These are phyloP conservation scores for Phalacrocorax pelagicus DNA, from an alignment of 2,113 vertebrate genomes.

Conservation along the genomic window DNA sequence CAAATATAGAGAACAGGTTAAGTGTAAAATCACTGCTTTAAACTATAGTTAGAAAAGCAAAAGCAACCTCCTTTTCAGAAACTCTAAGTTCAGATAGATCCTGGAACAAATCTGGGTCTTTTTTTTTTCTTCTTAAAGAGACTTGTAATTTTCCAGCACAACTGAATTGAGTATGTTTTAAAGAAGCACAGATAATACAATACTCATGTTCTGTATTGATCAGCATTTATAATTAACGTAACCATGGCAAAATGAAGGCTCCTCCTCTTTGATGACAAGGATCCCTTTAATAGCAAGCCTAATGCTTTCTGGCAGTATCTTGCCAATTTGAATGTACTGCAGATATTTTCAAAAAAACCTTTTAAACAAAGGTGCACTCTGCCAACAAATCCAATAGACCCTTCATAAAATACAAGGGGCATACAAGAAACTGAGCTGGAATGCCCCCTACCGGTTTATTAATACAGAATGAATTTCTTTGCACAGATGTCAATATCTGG, in stretches of 20 bases:
- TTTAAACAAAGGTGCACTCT: background rate
- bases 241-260: background rate
- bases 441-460: conserved; percentile 55
- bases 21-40: background rate
- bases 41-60: background rate
- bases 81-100: background rate
- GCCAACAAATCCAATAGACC: background rate
- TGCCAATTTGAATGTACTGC: background rate
- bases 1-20: background rate
- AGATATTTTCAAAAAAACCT: background rate
- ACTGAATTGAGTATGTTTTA: background rate
- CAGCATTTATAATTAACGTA: background rate
- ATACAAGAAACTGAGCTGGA: conserved; percentile 11
- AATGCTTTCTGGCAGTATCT: background rate
- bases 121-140: background rate
- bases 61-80: background rate
- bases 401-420: background rate
- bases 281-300: background rate
- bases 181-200: background rate
- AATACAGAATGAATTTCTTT: background rate
- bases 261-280: background rate
- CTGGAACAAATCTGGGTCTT: background rate
- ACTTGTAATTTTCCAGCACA: background rate
- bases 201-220: background rate
- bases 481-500: background rate